Evolutionary conservation across 2,113 vertebrate genomes (phyloP), one percentile per base, ranked within the genome.

Genomic region (Willisornis vidua): DNA sequence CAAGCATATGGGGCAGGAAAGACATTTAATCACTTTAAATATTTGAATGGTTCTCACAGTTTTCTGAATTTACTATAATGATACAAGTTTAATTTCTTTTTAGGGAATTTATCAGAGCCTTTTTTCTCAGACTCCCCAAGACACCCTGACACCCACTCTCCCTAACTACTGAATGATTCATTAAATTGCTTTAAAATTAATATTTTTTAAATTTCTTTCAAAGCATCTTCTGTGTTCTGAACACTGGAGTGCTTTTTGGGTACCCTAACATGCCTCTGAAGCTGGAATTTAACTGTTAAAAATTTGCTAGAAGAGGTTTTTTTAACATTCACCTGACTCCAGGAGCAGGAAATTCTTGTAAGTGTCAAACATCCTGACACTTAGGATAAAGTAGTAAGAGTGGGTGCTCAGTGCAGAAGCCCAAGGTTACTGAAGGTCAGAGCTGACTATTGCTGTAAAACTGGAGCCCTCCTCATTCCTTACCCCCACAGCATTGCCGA

Each of bases 401-500:
- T 41, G 59, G 37, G 49, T 45, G 62, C 70, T 75, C 49, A 4
- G 7, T 61, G 82, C 43, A 79, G 75, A 61, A 73, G 24, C 18
- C 19, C 29, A 46, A 66, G 52, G 55, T 62, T 24, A 13, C 46
- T 19, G 63, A 39, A 75, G 48, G 37, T 58, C 65, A 81, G 80
- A 70, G 59, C 23, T 51, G 61, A n/a, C 62, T 25, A 58, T 37
- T 25, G 4, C 16, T 35, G n/a, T 18, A 1, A 14, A 25, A 14
- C 14, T 33, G 70, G 74, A 78, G 43, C 52, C 29, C n/a, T 89
- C 19, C 45, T 76, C 4, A 5, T 22, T 46, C 75, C 43, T 37
- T 14, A 43, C 4, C 37, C 14, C 16, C 3, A 0, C 0, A 20
- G 51, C 51, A 24, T 41, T 65, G 4, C 31, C 45, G 29, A 33